phyloP scores from a whole-genome alignment of 37 sponge, comb jelly and placozoan genomes.

The Chondrosia reniformis region DNA sequence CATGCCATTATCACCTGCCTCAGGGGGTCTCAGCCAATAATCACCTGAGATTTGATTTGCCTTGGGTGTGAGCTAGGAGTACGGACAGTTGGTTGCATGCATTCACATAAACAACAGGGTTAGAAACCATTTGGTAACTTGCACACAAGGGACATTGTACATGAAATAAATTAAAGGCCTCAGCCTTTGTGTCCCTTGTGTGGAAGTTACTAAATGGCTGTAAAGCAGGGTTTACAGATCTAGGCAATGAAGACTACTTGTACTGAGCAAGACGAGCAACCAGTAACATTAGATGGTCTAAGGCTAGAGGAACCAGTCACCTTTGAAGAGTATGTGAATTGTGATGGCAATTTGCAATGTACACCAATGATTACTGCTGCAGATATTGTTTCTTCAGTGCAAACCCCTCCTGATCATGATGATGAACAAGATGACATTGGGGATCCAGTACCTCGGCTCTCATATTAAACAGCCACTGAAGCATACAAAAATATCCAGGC shows the following conservation, averaged over 20 bases:
- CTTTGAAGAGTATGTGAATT: neutral
- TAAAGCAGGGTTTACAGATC: conserved; percentile 16
- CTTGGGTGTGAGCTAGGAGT: too few relatives aligned
- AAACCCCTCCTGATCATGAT: neutral
- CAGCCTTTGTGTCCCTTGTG: too few relatives aligned
- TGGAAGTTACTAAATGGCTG: too few relatives aligned
- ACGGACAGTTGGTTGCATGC: too few relatives aligned
- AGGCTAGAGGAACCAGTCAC: neutral
- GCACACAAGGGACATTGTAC: too few relatives aligned
- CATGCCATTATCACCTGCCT: too few relatives aligned
- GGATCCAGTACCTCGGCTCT: neutral
- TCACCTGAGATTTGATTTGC: too few relatives aligned
- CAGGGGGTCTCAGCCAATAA: too few relatives aligned
- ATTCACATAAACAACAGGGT: too few relatives aligned
- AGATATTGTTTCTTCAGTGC: neutral
- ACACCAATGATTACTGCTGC: neutral
- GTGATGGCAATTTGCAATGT: neutral
- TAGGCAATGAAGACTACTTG: neutral
- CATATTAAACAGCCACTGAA: neutral
- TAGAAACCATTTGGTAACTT: too few relatives aligned
- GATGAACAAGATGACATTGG: neutral
- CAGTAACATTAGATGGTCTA: neutral
- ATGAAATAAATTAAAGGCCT: too few relatives aligned
- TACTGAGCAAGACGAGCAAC: neutral
- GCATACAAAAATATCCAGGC: too few relatives aligned